Base-by-base conservation (phyloP, 2,888 invertebrate species). In the Drosophila acutilabella region DNA sequence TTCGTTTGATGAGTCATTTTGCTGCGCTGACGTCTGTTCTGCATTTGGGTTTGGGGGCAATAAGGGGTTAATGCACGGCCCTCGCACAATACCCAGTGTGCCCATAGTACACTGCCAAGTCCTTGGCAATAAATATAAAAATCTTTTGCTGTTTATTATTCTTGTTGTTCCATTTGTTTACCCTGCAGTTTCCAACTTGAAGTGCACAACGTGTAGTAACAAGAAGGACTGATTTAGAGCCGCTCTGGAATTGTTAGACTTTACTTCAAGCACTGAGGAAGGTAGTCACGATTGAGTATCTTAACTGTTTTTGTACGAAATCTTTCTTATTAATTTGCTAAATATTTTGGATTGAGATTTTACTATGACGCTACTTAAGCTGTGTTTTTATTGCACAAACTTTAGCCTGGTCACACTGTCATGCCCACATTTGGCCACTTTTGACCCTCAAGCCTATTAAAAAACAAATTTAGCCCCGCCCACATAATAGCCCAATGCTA, bases 11-110 rank as follows among this genome's bases (percentile, higher is more conserved):
- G 85, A 85, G 89, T 85, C 85, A 85, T 89, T 80, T 82, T 64
- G 74, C 66, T 80, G 76, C 70, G 58, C 70, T 78, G 74, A 62
- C 53, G 62, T 65, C 51, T 48, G 48, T 65, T 59, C 44, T 62
- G 59, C 6, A 50, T 50, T 68, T 42, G 33, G 26, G 52, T 60
- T 44, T 50, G 48, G 58, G 67, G 68, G 81, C 64, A 59, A 18
- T 36, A 85, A 85, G 85, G 85, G 85, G 89, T 85, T 85, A 85
- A 85, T 89, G 85, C 85, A 89, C 89, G 89, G 82, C 59, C 45
- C 71, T 60, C 47, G 62, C 48, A 40, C 51, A 52, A 18, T 23
- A 42, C 14, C 30, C 57, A 47, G 40, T 58, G 45, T 61, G 58
- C 56, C 54, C 61, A 56, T 68, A 74, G 52, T 44, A 26, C 69